phyloP scores from a whole-genome alignment of 2,797 vertebrate genomes.

The Halcyon leucocephala region DNA sequence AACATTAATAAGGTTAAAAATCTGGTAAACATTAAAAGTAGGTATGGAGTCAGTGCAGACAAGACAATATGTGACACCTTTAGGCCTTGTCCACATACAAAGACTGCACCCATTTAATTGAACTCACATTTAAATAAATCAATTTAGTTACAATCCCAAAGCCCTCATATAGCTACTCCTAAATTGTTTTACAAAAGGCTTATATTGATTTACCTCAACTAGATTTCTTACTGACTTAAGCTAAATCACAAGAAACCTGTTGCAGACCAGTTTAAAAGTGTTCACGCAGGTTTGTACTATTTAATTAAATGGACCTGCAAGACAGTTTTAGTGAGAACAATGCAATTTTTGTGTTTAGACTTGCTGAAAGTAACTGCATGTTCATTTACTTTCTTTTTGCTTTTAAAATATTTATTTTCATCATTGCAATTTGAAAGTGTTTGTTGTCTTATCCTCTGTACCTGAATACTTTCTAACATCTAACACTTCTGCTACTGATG shows the following conservation, averaged over 20 bases:
- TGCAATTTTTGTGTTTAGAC: neutral
- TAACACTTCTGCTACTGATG: neutral
- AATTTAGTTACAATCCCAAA: neutral
- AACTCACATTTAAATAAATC: conserved; percentile 28
- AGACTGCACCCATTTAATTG: neutral
- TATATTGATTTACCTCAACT: conserved; percentile 26
- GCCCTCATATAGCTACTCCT: neutral
- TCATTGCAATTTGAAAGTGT: neutral
- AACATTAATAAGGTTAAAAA: neutral
- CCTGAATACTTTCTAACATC: neutral
- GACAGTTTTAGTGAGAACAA: neutral
- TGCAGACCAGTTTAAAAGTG: neutral
- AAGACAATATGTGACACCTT: neutral
- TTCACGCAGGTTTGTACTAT: neutral
- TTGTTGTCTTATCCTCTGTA: neutral
- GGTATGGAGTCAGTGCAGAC: neutral
- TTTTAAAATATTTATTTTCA: neutral
- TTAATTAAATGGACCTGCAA: neutral
- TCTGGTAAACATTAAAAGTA: neutral
- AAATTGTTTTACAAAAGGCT: conserved; percentile 9
- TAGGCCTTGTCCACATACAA: neutral
- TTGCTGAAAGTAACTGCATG: neutral
- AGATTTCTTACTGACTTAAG: conserved; percentile 13
- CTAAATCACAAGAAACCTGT: neutral
- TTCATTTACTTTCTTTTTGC: neutral